phyloP scores from a whole-genome alignment of 2,888 invertebrate genomes.

The Sinodicranocentrus sp. region DNA sequence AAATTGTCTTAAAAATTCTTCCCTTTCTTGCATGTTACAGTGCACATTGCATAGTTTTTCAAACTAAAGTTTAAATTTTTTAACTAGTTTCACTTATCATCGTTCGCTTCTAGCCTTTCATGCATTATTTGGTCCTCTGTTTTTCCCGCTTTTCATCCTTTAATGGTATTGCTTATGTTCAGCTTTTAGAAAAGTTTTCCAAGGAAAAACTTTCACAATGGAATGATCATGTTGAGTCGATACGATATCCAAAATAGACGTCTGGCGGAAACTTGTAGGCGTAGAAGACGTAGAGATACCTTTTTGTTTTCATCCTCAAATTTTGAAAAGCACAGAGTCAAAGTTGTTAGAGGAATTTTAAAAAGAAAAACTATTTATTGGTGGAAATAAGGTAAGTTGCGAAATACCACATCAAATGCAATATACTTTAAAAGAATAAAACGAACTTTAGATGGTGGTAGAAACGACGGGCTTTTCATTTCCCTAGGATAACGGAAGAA shows the following conservation, averaged over 20 bases:
- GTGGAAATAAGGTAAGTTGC: not conserved
- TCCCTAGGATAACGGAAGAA: not conserved
- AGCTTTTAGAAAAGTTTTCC: not conserved
- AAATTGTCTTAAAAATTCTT: not conserved
- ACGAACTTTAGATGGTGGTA: not conserved
- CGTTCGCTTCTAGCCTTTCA: not conserved
- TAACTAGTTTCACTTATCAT: constrained; percentile 14
- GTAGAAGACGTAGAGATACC: too few species aligned
- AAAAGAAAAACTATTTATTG: not conserved
- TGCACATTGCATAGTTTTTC: not conserved
- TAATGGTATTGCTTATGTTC: not conserved
- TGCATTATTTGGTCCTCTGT: not conserved
- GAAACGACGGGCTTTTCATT: not conserved
- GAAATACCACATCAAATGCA: not conserved
- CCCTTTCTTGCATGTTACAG: not conserved
- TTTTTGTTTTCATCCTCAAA: not conserved
- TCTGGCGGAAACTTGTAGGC: too few species aligned
- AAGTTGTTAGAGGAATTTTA: too few species aligned
- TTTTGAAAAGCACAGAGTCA: too few species aligned
- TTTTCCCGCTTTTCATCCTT: not conserved
- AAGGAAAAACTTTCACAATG: not conserved
- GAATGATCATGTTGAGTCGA: too few species aligned
- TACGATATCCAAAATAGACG: too few species aligned
- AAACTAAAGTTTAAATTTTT: not conserved
- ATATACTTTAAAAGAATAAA: not conserved